phyloP scores from a whole-genome alignment of 2,113 vertebrate genomes.

The Gymnobelideus leadbeateri region DNA sequence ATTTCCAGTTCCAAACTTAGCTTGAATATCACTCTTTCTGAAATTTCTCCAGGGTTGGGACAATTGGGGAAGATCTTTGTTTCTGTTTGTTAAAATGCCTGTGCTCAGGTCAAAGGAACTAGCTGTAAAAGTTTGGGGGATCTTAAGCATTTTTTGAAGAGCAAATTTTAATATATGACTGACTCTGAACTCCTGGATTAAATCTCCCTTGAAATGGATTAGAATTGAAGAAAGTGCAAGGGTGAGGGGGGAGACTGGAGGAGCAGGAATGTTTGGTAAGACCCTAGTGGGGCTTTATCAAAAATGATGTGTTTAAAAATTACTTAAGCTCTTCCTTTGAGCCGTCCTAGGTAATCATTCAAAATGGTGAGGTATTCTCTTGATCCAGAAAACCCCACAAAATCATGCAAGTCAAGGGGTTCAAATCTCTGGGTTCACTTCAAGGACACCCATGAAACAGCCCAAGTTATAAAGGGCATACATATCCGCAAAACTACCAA shows the following conservation, averaged over 20 bases:
- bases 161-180: background rate
- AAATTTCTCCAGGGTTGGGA: background rate
- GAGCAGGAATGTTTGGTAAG: background rate
- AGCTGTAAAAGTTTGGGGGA: background rate
- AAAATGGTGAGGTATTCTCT: no score
- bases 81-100: constrained; percentile 32
- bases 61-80: background rate
- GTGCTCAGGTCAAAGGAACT: background rate
- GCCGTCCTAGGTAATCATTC: no score
- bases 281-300: background rate
- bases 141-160: background rate
- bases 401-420: no score
- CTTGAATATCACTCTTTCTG: background rate
- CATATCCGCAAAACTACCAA: no score
- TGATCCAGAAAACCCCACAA: no score
- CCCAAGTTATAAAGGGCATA: no score
- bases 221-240: background rate
- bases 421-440: no score
- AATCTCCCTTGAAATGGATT: background rate
- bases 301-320: background rate
- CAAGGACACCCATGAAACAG: no score
- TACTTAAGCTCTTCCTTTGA: no score
- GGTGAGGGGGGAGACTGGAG: background rate
- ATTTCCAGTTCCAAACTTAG: constrained; percentile 10
- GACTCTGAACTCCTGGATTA: background rate